These are phyloP conservation scores for Falco naumanni DNA, from an alignment of 2,797 vertebrate species.

Conservation along the genomic window DNA sequence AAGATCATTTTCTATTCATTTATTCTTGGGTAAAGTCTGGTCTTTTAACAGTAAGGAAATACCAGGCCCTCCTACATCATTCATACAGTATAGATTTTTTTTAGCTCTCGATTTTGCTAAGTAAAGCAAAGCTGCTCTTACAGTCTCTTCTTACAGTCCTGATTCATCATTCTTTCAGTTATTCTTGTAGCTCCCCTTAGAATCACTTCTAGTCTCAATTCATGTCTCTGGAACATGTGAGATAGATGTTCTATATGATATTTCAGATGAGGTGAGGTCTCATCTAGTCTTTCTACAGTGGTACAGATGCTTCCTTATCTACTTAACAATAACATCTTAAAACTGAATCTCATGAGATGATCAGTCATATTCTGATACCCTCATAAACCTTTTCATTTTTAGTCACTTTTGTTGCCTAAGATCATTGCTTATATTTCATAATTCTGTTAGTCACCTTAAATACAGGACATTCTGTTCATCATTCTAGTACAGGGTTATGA, in stretches of 20 bases:
- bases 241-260: not conserved
- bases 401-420: not conserved
- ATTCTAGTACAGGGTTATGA: not conserved
- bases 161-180: not conserved
- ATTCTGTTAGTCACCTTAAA: not conserved
- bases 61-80: not conserved
- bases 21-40: not conserved
- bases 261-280: not conserved
- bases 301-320: not conserved
- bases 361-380: not conserved
- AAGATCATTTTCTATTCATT: not conserved
- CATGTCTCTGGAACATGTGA: accelerated
- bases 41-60: not conserved
- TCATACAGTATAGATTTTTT: not conserved
- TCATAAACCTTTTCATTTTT: not conserved
- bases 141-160: not conserved
- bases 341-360: not conserved
- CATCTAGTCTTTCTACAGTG: not conserved
- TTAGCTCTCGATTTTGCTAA: not conserved
- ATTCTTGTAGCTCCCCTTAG: not conserved
- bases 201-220: not conserved
- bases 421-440: not conserved
- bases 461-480: not conserved
- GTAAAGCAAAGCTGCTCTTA: not conserved
- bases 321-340: not conserved